These are phyloP conservation scores for Cheumatopsyche charites DNA, from an alignment of 1,140 invertebrate species.

Conservation along the genomic window DNA sequence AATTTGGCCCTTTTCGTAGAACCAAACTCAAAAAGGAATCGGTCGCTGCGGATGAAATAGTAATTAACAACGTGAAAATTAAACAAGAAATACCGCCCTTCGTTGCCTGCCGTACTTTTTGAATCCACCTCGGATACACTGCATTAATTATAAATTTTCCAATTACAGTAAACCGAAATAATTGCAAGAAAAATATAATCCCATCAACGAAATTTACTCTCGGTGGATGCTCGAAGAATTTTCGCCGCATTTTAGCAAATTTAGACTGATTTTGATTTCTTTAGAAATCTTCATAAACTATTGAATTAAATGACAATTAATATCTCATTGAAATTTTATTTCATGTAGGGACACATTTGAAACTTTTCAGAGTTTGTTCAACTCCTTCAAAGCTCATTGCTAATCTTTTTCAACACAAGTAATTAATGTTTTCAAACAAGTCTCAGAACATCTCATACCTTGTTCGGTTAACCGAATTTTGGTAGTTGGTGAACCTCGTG, in stretches of 20 bases:
- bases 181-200: not conserved
- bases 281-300: no score
- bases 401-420: not conserved
- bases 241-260: no score
- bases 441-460: not conserved
- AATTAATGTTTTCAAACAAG: not conserved
- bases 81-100: not conserved
- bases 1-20: not conserved
- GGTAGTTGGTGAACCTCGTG: constrained; percentile 2
- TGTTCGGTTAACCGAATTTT: constrained; percentile 5
- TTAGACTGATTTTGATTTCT: no score
- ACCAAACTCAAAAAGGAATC: constrained; percentile 7
- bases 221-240: no score
- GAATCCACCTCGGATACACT: not conserved
- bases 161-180: not conserved
- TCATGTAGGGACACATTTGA: no score
- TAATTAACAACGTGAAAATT: constrained; percentile 14
- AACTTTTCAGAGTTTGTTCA: no score
- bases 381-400: no score
- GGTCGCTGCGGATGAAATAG: constrained; percentile 3
- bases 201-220: no score
- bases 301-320: no score
- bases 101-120: not conserved
- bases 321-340: no score
- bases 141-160: constrained; percentile 5